Conservation (phyloP, 2,888 invertebrate genomes). For the Nomada ferruginata region DNA sequence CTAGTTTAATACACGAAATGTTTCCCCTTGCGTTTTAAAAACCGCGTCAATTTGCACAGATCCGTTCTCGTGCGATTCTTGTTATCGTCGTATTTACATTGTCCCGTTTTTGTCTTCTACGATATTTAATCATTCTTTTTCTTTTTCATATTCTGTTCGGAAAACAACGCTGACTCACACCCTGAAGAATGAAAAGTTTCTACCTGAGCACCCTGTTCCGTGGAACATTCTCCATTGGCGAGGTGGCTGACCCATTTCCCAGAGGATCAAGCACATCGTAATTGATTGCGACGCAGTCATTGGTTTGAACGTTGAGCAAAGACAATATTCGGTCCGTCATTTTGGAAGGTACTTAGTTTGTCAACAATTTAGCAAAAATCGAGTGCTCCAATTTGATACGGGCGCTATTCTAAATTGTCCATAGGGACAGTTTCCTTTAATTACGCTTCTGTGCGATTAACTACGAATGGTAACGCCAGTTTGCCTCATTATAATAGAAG, state of each 20-base stretch:
- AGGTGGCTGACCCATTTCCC: constrained; percentile 63
- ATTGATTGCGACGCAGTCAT: constrained; percentile 65
- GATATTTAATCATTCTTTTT: neutral
- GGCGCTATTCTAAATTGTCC: too few species aligned
- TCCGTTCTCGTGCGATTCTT: neutral
- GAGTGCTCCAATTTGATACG: too few species aligned
- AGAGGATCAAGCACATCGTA: constrained; percentile 69
- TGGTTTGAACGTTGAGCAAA: constrained; percentile 66
- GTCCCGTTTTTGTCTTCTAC: neutral
- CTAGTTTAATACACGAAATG: neutral
- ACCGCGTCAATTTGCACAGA: neutral
- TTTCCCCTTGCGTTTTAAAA: neutral
- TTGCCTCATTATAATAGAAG: neutral
- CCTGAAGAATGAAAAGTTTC: constrained; percentile 9
- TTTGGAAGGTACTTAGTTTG: neutral
- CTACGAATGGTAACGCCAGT: neutral
- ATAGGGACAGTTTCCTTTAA: neutral
- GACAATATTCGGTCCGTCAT: constrained; percentile 77
- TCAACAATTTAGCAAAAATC: neutral
- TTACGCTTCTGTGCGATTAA: neutral
- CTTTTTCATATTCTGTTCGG: neutral
- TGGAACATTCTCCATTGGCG: constrained; percentile 67
- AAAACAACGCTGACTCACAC: neutral
- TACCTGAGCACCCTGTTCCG: constrained; percentile 80
- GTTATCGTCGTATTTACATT: neutral